A percentile compares a stretch with the other conserved stretches of the same genome.
Evolutionary conservation across 2,888 invertebrate species (phyloP).

Genomic region (Oxytorus armatus): DNA sequence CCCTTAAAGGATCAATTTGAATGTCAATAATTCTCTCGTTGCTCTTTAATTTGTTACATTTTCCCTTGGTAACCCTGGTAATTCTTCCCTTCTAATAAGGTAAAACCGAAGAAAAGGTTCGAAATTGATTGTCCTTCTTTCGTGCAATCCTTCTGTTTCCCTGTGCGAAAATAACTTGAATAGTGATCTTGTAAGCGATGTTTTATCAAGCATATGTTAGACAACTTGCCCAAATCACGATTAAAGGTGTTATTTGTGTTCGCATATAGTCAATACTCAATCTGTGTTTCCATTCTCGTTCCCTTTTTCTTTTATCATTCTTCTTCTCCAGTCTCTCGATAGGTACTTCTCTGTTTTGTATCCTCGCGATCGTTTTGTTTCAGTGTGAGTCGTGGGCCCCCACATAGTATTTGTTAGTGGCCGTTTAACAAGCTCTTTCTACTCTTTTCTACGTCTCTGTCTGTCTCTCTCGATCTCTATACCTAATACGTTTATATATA

Average conservation of each 20-base stretch:
- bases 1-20: too few species aligned
- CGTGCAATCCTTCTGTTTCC: too few species aligned
- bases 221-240: not conserved
- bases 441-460: constrained; percentile 22
- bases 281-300: constrained; percentile 23
- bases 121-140: too few species aligned
- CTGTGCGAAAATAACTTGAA: not conserved
- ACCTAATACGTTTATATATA: constrained; percentile 53
- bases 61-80: too few species aligned
- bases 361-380: constrained; percentile 70
- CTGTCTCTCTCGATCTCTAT: constrained; percentile 37
- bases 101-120: too few species aligned
- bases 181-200: not conserved
- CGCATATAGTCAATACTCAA: constrained; percentile 13
- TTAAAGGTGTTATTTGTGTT: not conserved
- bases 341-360: constrained; percentile 65
- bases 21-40: too few species aligned
- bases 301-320: constrained; percentile 31
- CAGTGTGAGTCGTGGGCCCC: constrained; percentile 45
- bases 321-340: constrained; percentile 3
- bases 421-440: constrained; percentile 71
- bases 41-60: too few species aligned
- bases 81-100: too few species aligned
- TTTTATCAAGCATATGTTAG: not conserved
- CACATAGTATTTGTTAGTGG: constrained; percentile 70